These are phyloP conservation scores for Holacanthus passer DNA, from an alignment of 2,113 vertebrate species.

Conservation along the genomic window DNA sequence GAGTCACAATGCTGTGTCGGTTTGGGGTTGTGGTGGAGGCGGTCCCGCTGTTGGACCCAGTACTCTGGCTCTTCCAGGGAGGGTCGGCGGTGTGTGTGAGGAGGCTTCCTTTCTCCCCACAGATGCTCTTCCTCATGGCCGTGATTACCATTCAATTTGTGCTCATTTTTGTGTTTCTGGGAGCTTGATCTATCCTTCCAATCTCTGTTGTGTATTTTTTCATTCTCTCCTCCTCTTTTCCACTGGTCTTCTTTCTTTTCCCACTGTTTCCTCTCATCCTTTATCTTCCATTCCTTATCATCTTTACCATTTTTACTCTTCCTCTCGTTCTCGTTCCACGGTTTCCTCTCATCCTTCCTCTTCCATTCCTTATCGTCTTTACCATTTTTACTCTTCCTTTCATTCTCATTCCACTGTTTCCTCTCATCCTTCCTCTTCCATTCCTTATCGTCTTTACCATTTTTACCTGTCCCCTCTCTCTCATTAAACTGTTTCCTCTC, in stretches of 20 bases:
- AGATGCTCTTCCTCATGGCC: slow-evolving; percentile 30
- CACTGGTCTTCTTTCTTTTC: slow-evolving; percentile 26
- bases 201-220: slow-evolving; percentile 14
- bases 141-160: slow-evolving; percentile 14
- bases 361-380: slow-evolving; percentile 34
- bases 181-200: slow-evolving; percentile 20
- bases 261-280: slow-evolving; percentile 30
- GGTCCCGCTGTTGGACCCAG: slow-evolving; percentile 70
- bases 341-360: slow-evolving; percentile 30
- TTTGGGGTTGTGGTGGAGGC: slow-evolving; percentile 77
- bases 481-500: slow-evolving; percentile 27
- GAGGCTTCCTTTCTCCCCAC: slow-evolving; percentile 39
- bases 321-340: slow-evolving; percentile 21
- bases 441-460: slow-evolving; percentile 26
- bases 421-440: slow-evolving; percentile 19
- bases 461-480: slow-evolving; percentile 8
- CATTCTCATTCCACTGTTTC: slow-evolving; percentile 32
- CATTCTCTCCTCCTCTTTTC: slow-evolving; percentile 22
- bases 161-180: slow-evolving; percentile 35
- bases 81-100: slow-evolving; percentile 49
- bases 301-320: slow-evolving; percentile 39
- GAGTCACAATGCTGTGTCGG: slow-evolving; percentile 81
- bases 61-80: slow-evolving; percentile 66
- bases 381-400: slow-evolving; percentile 33
- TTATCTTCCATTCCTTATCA: slow-evolving; percentile 32